Base-by-base conservation (phyloP, 2,797 vertebrate genomes). In the Sylvia borin region DNA sequence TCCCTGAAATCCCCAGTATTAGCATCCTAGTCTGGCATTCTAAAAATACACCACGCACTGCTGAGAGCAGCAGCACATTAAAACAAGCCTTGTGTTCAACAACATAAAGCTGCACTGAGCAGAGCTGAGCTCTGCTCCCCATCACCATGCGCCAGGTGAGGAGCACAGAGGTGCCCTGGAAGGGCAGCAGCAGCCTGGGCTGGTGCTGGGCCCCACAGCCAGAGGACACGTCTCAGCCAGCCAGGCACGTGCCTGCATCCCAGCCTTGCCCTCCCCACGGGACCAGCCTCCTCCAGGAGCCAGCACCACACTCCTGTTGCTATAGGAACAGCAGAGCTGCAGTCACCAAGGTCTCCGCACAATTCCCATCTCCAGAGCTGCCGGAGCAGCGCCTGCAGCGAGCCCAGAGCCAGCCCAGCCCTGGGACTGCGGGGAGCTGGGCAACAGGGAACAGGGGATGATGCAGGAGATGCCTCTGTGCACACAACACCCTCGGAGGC, bases 291-390 rank as follows among this genome's bases (percentile, higher is more conserved):
- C 94, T 95, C 45, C 93, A 90, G 91, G 96, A 96, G 50, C 79
- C 70, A 90, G 93, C 90, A 78, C 0, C 3, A 82, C 85, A 45
- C 90, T 74, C 65, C 64, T 91, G 97, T 97, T 98, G 97, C 97
- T 96, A 97, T 97, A 95, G 97, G 93, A 97, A 98, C 93, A 81
- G 21, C 10, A n/a, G 94, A 66, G 78, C 91, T 88, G 57, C 91
- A 95, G 70, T 51, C 97, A 90, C 94, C 90, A 29, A 93, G 92
- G 94, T 62, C 95, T 96, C 77, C 14, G 84, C 48, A 91, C 76
- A 92, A 77, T 77, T 95, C 91, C 71, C 88, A 38, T 58, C 76
- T 54, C 16, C 81, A 90, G 71, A 38, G 27, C n/a, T 65, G 71
- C 84, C 71, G 64, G 53, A 74, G 66, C 86, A 70, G 79, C 4